Conservation (phyloP, 1,140 invertebrate species). For the Apolygus lucorum region DNA sequence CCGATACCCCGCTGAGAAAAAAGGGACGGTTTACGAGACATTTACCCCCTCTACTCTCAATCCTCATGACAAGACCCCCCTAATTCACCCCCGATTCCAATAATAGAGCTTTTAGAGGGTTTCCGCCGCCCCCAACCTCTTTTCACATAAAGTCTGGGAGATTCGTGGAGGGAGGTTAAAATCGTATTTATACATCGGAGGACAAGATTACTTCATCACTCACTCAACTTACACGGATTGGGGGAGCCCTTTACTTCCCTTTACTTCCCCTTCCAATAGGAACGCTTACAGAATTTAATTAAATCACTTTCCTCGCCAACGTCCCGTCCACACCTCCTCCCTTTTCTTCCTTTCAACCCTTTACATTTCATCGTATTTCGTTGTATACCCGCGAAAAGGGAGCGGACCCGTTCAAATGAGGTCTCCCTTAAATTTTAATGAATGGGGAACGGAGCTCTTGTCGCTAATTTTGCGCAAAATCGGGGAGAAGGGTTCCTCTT, state of each 20-base stretch:
- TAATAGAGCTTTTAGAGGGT: constrained; percentile 9
- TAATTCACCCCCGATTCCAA: constrained; percentile 15
- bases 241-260: background rate
- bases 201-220: constrained; percentile 14
- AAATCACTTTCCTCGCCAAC: background rate
- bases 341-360: background rate
- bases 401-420: too few species aligned
- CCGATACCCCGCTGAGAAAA: background rate
- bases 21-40: background rate
- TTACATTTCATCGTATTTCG: too few species aligned
- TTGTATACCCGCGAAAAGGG: too few species aligned
- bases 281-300: constrained; percentile 12
- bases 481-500: too few species aligned
- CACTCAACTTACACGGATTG: background rate
- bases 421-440: too few species aligned
- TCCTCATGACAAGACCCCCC: background rate
- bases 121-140: background rate
- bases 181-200: constrained; percentile 12
- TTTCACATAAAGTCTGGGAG: background rate
- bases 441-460: too few species aligned
- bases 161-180: background rate
- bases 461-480: too few species aligned
- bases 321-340: background rate
- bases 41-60: background rate
- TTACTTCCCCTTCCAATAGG: too few species aligned